Conservation (phyloP, 2,113 vertebrate species). For the Prochilodus magdalenae region DNA sequence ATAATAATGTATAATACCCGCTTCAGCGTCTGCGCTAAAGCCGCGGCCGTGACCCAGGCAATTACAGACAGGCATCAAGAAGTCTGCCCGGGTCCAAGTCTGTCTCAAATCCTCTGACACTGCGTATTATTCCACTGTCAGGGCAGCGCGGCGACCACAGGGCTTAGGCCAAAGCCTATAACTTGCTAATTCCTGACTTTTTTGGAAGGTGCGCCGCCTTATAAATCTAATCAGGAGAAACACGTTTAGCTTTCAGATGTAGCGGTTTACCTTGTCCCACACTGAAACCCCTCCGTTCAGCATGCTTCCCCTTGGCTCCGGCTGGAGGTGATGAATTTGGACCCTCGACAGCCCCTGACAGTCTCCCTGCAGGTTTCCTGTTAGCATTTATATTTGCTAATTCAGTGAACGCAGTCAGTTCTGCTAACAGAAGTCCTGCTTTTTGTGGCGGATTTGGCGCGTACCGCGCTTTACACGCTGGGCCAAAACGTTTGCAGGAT, state of each 20-base stretch:
- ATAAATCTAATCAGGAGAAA: constrained; percentile 66
- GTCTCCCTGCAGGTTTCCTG: constrained; percentile 52
- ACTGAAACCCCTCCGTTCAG: constrained; percentile 36
- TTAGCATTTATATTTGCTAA: constrained; percentile 67
- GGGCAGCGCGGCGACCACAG: constrained; percentile 43
- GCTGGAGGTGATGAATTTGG: constrained; percentile 49
- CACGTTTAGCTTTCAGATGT: constrained; percentile 54
- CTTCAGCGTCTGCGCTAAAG: constrained; percentile 70
- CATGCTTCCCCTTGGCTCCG: constrained; percentile 28
- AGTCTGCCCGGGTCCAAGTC: constrained; percentile 61
- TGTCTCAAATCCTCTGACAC: constrained; percentile 67
- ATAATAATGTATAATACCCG: constrained; percentile 78
- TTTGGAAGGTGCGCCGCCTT: constrained; percentile 56
- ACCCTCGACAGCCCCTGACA: constrained; percentile 30
- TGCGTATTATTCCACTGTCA: constrained; percentile 68
- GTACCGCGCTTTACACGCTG: neutral
- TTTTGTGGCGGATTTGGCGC: neutral
- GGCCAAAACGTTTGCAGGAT: neutral
- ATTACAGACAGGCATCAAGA: constrained; percentile 77
- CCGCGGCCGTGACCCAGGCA: constrained; percentile 73
- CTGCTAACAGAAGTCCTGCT: constrained; percentile 50
- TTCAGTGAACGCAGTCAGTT: constrained; percentile 63
- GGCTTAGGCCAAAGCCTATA: constrained; percentile 61
- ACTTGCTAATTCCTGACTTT: constrained; percentile 67
- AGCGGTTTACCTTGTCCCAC: constrained; percentile 40